Conservation (phyloP, 2,888 invertebrate species). For the Pantelozetes paolii region DNA sequence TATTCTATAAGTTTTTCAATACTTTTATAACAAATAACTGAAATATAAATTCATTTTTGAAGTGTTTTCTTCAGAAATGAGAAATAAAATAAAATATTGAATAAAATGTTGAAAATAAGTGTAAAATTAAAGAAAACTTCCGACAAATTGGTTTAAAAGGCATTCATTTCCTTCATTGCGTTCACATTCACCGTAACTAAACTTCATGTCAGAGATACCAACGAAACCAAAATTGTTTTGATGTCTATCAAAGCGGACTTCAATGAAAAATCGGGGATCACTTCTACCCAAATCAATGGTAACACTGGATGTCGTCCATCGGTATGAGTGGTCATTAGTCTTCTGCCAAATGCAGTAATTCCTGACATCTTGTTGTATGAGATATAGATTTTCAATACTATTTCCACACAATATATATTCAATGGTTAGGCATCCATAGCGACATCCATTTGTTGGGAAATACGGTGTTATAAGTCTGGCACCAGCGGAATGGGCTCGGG, state of each 20-base stretch:
- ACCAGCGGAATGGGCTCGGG: neutral
- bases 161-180: slow-evolving; percentile 1
- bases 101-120: no score
- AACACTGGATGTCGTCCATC: neutral
- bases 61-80: no score
- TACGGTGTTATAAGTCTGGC: slow-evolving; percentile 19
- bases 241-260: neutral
- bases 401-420: neutral
- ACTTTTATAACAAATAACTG: no score
- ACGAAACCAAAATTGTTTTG: neutral
- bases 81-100: no score
- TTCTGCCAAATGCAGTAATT: slow-evolving; percentile 24
- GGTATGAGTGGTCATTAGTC: neutral
- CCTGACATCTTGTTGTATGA: slow-evolving; percentile 29
- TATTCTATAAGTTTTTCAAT: no score
- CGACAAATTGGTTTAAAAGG: neutral
- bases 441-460: slow-evolving; percentile 23
- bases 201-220: slow-evolving; percentile 2
- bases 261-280: slow-evolving; percentile 14
- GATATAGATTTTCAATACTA: neutral
- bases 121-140: neutral
- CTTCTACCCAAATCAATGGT: neutral
- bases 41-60: no score
- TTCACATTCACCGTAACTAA: neutral
- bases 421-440: slow-evolving; percentile 17